Percentiles rank a stretch among this genome's conserved stretches.
These are phyloP conservation scores for Chymomyza fuscimana DNA, from an alignment of 2,888 invertebrate species.

Conservation along the genomic window DNA sequence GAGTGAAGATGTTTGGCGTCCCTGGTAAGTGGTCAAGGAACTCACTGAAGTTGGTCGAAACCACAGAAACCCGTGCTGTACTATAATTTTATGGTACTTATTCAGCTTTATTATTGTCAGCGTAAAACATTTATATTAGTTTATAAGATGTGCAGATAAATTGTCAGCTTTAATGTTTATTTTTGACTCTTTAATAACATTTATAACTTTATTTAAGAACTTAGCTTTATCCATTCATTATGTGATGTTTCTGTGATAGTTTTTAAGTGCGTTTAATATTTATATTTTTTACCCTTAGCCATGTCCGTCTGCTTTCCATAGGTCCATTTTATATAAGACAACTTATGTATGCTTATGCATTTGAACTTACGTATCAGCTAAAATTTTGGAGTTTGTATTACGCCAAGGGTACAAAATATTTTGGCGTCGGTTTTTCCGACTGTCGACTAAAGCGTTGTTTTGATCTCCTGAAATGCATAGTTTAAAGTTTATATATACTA, in stretches of 20 bases:
- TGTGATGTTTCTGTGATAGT: slow-evolving; percentile 77
- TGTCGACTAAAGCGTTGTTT: background rate
- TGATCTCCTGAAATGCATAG: background rate
- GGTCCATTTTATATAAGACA: too few species aligned
- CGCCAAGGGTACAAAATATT: background rate
- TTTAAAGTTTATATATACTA: background rate
- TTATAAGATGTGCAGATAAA: slow-evolving; percentile 37
- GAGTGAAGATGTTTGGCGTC: slow-evolving; percentile 73
- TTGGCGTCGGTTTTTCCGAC: background rate
- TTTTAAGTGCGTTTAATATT: slow-evolving; percentile 64
- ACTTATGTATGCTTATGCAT: background rate
- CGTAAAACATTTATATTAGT: slow-evolving; percentile 26
- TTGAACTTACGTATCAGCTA: slow-evolving; percentile 20
- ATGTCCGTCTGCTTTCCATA: slow-evolving; percentile 19
- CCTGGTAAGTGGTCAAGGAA: slow-evolving; percentile 53
- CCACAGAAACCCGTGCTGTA: background rate
- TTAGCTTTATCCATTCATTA: slow-evolving; percentile 32
- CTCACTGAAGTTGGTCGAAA: background rate
- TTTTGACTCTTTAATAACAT: slow-evolving; percentile 39
- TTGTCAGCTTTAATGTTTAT: slow-evolving; percentile 43
- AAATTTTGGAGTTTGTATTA: background rate
- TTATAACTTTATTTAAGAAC: background rate
- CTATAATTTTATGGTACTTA: background rate
- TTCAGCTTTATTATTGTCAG: background rate
- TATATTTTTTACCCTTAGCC: slow-evolving; percentile 60